These are phyloP conservation scores for Venustaconcha ellipsiformis DNA, from an alignment of 1,140 invertebrate species.

Conservation along the genomic window DNA sequence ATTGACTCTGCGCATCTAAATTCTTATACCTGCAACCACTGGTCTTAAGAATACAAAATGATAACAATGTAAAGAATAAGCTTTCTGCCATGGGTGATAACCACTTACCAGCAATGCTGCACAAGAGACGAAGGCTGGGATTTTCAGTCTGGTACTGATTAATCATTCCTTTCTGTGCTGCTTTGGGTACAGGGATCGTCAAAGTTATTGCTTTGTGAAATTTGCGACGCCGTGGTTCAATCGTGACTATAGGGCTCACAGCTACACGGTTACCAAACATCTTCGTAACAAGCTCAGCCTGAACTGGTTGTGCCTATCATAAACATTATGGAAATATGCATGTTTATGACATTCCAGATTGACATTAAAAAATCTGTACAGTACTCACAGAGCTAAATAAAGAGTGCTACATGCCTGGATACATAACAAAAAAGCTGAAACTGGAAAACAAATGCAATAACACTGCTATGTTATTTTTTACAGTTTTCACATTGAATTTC, in stretches of 20 bases:
- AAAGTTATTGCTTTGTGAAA: conserved; percentile 99
- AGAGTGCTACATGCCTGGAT: too few relatives aligned
- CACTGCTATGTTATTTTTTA: too few relatives aligned
- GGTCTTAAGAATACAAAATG: too few relatives aligned
- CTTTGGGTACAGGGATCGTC: conserved; percentile 96
- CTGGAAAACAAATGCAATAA: too few relatives aligned
- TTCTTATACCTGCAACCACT: too few relatives aligned
- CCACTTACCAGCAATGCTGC: conserved; percentile 94
- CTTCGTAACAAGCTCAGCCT: conserved; percentile 95
- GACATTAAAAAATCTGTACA: too few relatives aligned
- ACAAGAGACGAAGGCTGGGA: conserved; percentile 94
- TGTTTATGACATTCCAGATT: background rate
- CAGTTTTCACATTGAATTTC: too few relatives aligned
- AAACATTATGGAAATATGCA: conserved; percentile 3
- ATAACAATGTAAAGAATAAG: background rate
- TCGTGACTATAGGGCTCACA: conserved; percentile 98
- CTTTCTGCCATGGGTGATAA: background rate
- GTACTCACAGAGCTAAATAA: too few relatives aligned
- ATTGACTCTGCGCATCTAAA: too few relatives aligned
- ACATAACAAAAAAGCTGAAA: too few relatives aligned
- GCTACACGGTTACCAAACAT: conserved; percentile 97
- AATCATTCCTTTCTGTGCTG: conserved; percentile 91
- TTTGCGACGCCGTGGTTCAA: conserved; percentile 96
- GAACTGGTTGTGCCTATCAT: conserved; percentile 93
- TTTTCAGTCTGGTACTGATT: conserved; percentile 89